Evolutionary conservation across 2,113 vertebrate species (phyloP).

Genomic region (Lasiurus borealis): DNA sequence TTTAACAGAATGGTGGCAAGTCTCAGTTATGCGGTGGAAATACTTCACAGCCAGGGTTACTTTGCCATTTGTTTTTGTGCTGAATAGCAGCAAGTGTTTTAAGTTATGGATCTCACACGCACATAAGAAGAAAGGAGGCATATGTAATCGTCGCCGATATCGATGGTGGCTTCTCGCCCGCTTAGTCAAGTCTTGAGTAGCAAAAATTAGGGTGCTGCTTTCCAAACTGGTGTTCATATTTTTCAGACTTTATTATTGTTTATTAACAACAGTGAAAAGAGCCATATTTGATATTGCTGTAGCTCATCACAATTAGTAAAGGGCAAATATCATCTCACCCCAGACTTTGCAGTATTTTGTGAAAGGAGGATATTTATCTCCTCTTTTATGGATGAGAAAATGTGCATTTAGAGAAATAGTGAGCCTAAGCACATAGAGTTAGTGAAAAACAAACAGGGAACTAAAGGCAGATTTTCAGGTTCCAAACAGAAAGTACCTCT

Average conservation of each 20-base stretch:
- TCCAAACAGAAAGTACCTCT: neutral
- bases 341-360: neutral
- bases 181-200: conserved; percentile 60
- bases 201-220: conserved; percentile 62
- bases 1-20: conserved; percentile 83
- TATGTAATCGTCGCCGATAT: conserved; percentile 82
- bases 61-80: conserved; percentile 86
- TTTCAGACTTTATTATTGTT: neutral
- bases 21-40: conserved; percentile 80
- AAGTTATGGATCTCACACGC: conserved; percentile 82
- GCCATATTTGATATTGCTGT: neutral
- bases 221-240: conserved; percentile 30
- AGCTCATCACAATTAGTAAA: conserved; percentile 35
- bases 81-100: conserved; percentile 84
- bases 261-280: conserved; percentile 27
- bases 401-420: neutral
- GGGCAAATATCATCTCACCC: neutral
- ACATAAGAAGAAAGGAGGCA: conserved; percentile 67
- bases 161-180: conserved; percentile 67
- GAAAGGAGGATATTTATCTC: neutral
- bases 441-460: neutral
- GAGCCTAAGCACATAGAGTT: neutral
- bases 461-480: neutral
- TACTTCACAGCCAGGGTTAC: conserved; percentile 80
- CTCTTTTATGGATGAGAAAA: neutral